Percentiles rank a stretch among this genome's conserved stretches.
phyloP scores from a whole-genome alignment of 2,797 vertebrate species.

The Antennarius maculatus region DNA sequence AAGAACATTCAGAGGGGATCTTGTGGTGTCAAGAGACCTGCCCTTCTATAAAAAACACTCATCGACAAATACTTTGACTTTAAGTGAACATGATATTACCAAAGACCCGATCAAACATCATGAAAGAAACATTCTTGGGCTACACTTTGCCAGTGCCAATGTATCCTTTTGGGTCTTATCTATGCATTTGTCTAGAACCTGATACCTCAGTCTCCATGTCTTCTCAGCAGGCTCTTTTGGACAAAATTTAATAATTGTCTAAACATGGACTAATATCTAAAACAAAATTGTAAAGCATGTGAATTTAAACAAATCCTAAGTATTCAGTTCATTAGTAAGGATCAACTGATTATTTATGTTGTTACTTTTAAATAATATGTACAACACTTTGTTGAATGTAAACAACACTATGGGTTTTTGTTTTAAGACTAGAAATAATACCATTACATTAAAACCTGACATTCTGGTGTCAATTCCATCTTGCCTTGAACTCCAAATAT shows the following conservation, averaged over 20 bases:
- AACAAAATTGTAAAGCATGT: not conserved
- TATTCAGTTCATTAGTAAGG: too few species aligned
- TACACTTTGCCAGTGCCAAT: conserved; percentile 30
- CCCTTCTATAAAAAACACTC: not conserved
- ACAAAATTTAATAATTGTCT: conserved; percentile 1
- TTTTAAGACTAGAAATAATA: too few species aligned
- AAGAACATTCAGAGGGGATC: not conserved
- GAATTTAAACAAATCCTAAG: too few species aligned
- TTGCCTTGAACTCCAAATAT: too few species aligned
- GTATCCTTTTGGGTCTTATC: conserved; percentile 39
- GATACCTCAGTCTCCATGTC: conserved; percentile 14
- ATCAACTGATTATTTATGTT: not conserved
- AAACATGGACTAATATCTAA: not conserved
- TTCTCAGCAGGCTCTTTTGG: not conserved
- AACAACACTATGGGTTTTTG: too few species aligned
- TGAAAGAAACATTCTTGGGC: conserved; percentile 38
- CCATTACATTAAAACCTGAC: not conserved
- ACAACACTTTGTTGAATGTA: too few species aligned
- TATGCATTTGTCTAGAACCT: conserved; percentile 33
- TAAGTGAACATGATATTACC: conserved; percentile 33
- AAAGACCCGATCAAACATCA: conserved; percentile 25
- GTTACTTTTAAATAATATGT: not conserved
- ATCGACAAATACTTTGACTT: conserved; percentile 18
- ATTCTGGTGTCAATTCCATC: not conserved
- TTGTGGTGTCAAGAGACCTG: not conserved